Evolutionary conservation across 2,113 vertebrate genomes (phyloP).

Genomic region (Motacilla tschutschensis): DNA sequence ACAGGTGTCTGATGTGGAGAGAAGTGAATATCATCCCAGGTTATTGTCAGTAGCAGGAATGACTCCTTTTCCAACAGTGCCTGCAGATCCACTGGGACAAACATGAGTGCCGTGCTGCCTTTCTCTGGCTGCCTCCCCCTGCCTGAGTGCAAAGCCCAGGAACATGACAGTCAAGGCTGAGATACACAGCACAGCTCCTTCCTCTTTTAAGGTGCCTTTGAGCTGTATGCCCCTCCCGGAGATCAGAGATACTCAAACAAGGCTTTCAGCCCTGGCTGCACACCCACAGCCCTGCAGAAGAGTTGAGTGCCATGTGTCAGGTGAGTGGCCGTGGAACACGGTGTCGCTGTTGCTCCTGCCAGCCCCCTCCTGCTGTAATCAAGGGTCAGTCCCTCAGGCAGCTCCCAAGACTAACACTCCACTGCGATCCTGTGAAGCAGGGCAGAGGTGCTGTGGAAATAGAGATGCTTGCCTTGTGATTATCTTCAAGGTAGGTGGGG

Average conservation of each 20-base stretch:
- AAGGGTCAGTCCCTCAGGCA: neutral
- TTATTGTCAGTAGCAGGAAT: neutral
- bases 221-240: neutral
- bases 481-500: neutral
- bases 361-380: neutral
- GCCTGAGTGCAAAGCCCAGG: neutral
- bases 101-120: neutral
- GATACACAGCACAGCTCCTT: neutral
- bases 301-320: neutral
- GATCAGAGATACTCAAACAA: neutral
- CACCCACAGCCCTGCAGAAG: neutral
- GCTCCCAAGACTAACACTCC: neutral
- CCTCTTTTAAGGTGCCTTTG: neutral
- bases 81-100: neutral
- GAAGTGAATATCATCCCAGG: neutral
- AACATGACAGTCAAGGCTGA: neutral
- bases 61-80: neutral
- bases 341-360: neutral
- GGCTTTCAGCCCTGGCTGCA: neutral
- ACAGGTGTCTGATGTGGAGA: neutral
- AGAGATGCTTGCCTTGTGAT: neutral
- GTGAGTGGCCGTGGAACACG: neutral
- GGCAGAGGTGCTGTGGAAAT: neutral
- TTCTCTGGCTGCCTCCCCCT: neutral
- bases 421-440: rapidly evolving